Evolutionary conservation across 2,888 invertebrate genomes (phyloP), one percentile per base, ranked within the genome.

Genomic region (Drosophila nigritarsus): DNA sequence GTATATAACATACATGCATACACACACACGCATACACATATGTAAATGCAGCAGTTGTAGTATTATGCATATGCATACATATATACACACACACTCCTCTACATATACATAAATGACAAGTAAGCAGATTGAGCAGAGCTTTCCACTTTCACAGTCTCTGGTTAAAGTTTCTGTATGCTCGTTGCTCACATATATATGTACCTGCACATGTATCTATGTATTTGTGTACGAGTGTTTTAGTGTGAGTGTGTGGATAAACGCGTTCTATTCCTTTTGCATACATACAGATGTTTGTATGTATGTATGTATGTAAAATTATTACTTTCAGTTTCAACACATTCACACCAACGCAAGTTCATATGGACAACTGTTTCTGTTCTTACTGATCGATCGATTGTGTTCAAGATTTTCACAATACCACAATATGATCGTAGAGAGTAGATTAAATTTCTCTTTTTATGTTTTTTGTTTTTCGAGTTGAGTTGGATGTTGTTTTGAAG

Each of bases 261-360:
- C 73, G 67, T 77, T 79, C 69, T 80, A 80, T 77, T 68, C 76
- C 67, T 75, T 68, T 55, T 64, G 71, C 76, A 60, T 48, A 61
- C 34, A 62, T 54, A 61, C 24, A 51, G 27, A 51, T 24, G 61
- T 51, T 40, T 53, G 40, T 48, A 60, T 56, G 38, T 56, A 36
- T 56, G 38, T 56, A 36, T 72, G 36, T 60, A 40, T 42, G 42
- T 66, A 49, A 38, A 59, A 65, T 55, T 65, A 67, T 51, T 61
- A 75, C 81, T 83, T 88, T 86, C 85, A 72, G 65, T 85, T 82
- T 83, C 83, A 85, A 73, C 78, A 73, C 81, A 80, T 71, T 60
- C 72, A 65, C 51, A 67, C 63, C 66, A 74, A 65, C 45, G 67
- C 69, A 78, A 50, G 69, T 61, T 73, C 55, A 76, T 54, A 65